Conservation (phyloP, 1,140 invertebrate genomes). For the Limonius californicus region DNA sequence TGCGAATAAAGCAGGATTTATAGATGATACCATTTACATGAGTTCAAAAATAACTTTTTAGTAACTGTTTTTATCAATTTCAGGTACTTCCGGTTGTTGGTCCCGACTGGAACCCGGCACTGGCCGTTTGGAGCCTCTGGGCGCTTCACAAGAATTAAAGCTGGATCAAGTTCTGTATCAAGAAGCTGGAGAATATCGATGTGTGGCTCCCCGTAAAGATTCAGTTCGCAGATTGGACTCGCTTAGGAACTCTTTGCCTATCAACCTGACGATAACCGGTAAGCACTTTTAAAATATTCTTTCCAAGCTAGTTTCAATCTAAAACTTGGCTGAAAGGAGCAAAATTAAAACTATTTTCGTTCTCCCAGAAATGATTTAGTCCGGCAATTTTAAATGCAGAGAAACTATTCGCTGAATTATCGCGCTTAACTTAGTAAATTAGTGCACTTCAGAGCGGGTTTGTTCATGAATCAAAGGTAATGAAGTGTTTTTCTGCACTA, state of each 20-base stretch:
- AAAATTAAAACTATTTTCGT: too few relatives aligned
- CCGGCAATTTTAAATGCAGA: too few relatives aligned
- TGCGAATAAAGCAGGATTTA: too few relatives aligned
- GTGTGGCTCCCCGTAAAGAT: slow-evolving; percentile 60
- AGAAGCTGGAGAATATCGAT: slow-evolving; percentile 72
- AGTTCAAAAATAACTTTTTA: too few relatives aligned
- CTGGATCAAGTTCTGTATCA: slow-evolving; percentile 71
- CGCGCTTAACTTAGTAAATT: background rate
- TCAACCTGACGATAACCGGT: slow-evolving; percentile 52
- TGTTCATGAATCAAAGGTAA: background rate
- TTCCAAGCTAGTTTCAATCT: background rate
- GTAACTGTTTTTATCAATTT: too few relatives aligned
- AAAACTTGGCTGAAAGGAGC: too few relatives aligned
- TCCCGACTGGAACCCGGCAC: slow-evolving; percentile 53
- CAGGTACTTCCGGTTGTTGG: slow-evolving; percentile 54
- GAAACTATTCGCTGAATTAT: background rate
- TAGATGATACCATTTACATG: too few relatives aligned
- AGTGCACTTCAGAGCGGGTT: background rate
- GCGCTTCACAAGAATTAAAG: slow-evolving; percentile 56
- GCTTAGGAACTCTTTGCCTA: slow-evolving; percentile 46
- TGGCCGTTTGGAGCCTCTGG: slow-evolving; percentile 59
- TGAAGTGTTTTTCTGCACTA: background rate
- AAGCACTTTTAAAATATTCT: slow-evolving; percentile 28
- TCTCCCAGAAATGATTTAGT: too few relatives aligned
- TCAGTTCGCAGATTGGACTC: slow-evolving; percentile 51